These are phyloP conservation scores for Spea multiplicata DNA, from an alignment of 2,113 vertebrate genomes.

Conservation along the genomic window DNA sequence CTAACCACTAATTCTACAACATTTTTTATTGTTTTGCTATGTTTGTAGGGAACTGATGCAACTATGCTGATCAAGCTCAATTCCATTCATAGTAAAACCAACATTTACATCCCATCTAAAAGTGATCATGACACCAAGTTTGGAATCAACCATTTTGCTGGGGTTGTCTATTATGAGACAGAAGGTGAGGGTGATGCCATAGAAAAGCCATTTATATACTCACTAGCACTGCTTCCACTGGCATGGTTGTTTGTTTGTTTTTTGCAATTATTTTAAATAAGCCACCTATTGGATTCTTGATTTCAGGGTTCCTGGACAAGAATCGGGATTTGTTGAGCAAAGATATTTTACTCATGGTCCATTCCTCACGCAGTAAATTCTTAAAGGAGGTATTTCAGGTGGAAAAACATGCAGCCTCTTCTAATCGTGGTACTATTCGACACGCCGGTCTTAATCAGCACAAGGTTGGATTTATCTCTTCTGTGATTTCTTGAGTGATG, in stretches of 20 bases:
- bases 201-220: slow-evolving; percentile 4
- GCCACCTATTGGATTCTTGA: too few species aligned
- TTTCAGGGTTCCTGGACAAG: slow-evolving; percentile 90
- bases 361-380: slow-evolving; percentile 84
- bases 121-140: slow-evolving; percentile 81
- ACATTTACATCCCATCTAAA: slow-evolving; percentile 79
- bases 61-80: slow-evolving; percentile 88
- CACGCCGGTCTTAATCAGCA: slow-evolving; percentile 55
- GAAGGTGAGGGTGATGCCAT: slow-evolving; percentile 70
- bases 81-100: slow-evolving; percentile 71
- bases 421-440: slow-evolving; percentile 57
- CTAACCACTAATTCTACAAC: not conserved
- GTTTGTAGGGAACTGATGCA: slow-evolving; percentile 82
- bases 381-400: slow-evolving; percentile 79
- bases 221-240: not conserved
- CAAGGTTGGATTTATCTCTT: slow-evolving; percentile 59
- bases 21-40: slow-evolving; percentile 19
- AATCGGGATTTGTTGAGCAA: slow-evolving; percentile 85
- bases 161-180: slow-evolving; percentile 82
- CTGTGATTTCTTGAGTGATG: too few species aligned
- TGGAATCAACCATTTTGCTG: slow-evolving; percentile 90
- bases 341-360: slow-evolving; percentile 78
- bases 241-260: too few species aligned
- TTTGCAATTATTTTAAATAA: too few species aligned
- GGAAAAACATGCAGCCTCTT: slow-evolving; percentile 47